These are phyloP conservation scores for Panzeria rudis DNA, from an alignment of 2,888 invertebrate genomes.

Conservation along the genomic window DNA sequence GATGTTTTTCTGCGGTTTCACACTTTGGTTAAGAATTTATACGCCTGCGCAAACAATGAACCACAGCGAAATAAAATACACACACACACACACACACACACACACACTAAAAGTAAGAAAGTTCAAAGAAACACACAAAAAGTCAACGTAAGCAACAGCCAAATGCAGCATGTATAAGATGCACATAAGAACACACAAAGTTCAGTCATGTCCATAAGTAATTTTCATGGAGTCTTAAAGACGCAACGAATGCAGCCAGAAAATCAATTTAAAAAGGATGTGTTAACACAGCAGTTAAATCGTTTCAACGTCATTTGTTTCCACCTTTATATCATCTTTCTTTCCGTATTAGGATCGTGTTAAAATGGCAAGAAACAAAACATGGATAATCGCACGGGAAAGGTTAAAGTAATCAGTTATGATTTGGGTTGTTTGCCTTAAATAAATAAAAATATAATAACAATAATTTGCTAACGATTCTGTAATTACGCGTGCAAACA, in stretches of 20 bases:
- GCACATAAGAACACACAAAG: conserved; percentile 35
- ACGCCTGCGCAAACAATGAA: conserved; percentile 70
- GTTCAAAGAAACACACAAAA: conserved; percentile 41
- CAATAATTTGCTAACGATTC: conserved; percentile 42
- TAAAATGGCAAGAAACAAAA: conserved; percentile 3
- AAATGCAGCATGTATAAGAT: conserved; percentile 8
- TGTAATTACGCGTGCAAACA: conserved; percentile 2
- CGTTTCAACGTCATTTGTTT: conserved; percentile 53
- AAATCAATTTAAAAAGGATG: conserved; percentile 71
- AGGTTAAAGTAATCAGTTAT: conserved; percentile 64
- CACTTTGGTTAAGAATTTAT: conserved; percentile 82
- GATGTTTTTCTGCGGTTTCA: conserved; percentile 83
- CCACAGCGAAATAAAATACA: conserved; percentile 22
- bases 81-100: background rate
- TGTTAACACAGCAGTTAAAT: conserved; percentile 67
- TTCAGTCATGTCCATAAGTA: conserved; percentile 68
- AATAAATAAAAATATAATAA: conserved; percentile 29
- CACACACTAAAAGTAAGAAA: conserved; percentile 25
- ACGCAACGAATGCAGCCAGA: conserved; percentile 41
- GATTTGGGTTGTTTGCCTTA: conserved; percentile 38
- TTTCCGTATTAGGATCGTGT: background rate
- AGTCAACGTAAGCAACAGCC: conserved; percentile 5
- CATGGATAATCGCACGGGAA: background rate
- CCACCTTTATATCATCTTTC: conserved; percentile 20
- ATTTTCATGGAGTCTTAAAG: conserved; percentile 58